Evolutionary conservation across 2,797 vertebrate genomes (phyloP), one percentile per base, ranked within the genome.

Genomic region (Dryobates pubescens): DNA sequence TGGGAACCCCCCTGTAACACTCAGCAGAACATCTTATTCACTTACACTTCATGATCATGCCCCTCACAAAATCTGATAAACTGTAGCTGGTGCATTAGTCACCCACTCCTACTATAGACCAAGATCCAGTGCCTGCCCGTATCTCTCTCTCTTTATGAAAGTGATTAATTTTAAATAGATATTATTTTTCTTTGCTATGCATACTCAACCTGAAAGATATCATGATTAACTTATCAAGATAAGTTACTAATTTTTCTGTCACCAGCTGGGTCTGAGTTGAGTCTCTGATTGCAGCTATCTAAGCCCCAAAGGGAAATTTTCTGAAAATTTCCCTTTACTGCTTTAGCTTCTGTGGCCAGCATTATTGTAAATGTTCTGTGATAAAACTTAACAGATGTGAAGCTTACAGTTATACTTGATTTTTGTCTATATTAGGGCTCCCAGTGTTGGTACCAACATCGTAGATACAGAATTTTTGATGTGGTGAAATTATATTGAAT

Each of bases 301-400:
- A 75, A 81, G n/a, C 26, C 38, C 47, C 64, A 67, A 88, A 68
- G 49, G 74, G 74, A 96, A 95, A 92, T 89, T 91, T 95, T 92
- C 73, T 87, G 38, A 91, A 86, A 94, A 88, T 86, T 95, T 93
- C 91, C 94, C 59, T 86, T 83, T 58, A 70, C 49, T 36, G 17
- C 9, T 83, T 24, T 56, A 78, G 58, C 16, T 78, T 88, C 51
- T 83, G 15, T 54, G 34, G 61, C 41, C 32, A 45, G n/a, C 65
- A 62, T n/a, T 12, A 30, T 45, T 56, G 69, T 34, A 59, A 65
- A 67, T 10, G 9, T 75, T 72, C 15, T 77, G 43, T 63, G 13
- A 47, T 13, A 49, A 71, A 32, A 29, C 8, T 34, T 69, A 64
- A 34, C 12, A 4, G 3, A 27, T 53, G n/a, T 27, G 7, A 32